Base-by-base conservation (phyloP, 1,140 invertebrate genomes). In the Scaptomyza graminum region DNA sequence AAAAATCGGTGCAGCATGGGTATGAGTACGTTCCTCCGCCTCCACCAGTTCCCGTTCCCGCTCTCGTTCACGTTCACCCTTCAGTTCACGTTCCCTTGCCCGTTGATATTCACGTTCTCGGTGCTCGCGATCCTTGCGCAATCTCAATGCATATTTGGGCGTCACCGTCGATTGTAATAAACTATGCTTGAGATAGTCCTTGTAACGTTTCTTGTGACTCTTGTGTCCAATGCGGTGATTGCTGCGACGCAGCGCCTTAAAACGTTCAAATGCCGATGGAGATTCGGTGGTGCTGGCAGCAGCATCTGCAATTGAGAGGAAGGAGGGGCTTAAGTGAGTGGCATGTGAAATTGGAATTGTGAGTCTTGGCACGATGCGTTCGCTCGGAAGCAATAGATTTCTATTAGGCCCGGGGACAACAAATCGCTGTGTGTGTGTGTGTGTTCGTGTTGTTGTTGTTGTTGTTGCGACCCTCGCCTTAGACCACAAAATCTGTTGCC, bases 161-260 rank as follows among this genome's bases (percentile, higher is more conserved):
- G 59, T 46, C n/a, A 60, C 15, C 7, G 60, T 56, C 4, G 50
- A 5, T 12, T 41, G 37, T n/a, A 6, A n/a, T 41, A 12, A 39
- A 25, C 65, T 76, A 34, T 77, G 61, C 64, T 68, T 75, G 43
- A 90, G 67, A 41, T 87, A 90, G 63, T 90, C 81, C 75, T 90
- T 90, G 59, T 90, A 90, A 25, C 79, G 79, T 50, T 90, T 90
- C 72, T 91, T 91, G 74, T 91, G 82, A 16, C 41, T 85, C 76
- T 88, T 91, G 77, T 91, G 90, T 3, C 90, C 90, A 16, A 74
- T 76, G 34, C 69, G 76, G 54, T 75, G 78, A 71, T 52, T 80
- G 57, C 66, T 90, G 46, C 90, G 75, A 9, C 82, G 71, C 54
- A 76, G 46, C 15, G 82, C 80, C 76, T 90, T 91, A 31, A 85